Evolutionary conservation across 2,797 vertebrate genomes (phyloP).

Genomic region (Synanceia verrucosa): DNA sequence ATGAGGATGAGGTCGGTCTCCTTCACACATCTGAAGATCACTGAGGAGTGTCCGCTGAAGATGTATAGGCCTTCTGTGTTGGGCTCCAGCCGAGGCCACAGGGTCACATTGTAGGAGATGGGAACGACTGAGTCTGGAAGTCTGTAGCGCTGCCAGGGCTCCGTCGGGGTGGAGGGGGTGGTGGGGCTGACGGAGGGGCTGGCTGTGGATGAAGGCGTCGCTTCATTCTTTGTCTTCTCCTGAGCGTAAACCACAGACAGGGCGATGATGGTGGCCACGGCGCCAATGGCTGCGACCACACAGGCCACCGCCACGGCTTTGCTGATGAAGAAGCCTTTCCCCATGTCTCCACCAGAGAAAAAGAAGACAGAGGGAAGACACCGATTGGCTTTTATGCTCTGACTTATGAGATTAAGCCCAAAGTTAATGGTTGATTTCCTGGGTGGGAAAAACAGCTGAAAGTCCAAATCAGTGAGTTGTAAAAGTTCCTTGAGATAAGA

Average conservation of each 20-base stretch:
- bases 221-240: constrained; percentile 81
- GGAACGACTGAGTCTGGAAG: constrained; percentile 70
- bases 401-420: constrained; percentile 7
- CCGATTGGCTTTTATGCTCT: constrained; percentile 44
- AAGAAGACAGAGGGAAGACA: constrained; percentile 8
- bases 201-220: background rate
- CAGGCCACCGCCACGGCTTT: constrained; percentile 76
- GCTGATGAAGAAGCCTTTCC: constrained; percentile 88
- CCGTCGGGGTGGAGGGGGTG: constrained; percentile 77
- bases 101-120: constrained; percentile 58
- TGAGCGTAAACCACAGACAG: constrained; percentile 87
- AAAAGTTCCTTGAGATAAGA: constrained; percentile 53
- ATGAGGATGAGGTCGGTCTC: constrained; percentile 83
- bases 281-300: constrained; percentile 72
- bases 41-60: constrained; percentile 61
- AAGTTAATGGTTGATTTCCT: constrained; percentile 56
- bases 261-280: constrained; percentile 85
- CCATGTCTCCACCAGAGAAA: constrained; percentile 80
- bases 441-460: constrained; percentile 18
- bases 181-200: constrained; percentile 59
- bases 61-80: constrained; percentile 46
- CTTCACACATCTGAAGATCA: constrained; percentile 60
- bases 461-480: constrained; percentile 40
- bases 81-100: constrained; percentile 67
- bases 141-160: constrained; percentile 75